These are phyloP conservation scores for Ditylenchus weischeri DNA, from an alignment of 2,888 invertebrate species.

Conservation along the genomic window DNA sequence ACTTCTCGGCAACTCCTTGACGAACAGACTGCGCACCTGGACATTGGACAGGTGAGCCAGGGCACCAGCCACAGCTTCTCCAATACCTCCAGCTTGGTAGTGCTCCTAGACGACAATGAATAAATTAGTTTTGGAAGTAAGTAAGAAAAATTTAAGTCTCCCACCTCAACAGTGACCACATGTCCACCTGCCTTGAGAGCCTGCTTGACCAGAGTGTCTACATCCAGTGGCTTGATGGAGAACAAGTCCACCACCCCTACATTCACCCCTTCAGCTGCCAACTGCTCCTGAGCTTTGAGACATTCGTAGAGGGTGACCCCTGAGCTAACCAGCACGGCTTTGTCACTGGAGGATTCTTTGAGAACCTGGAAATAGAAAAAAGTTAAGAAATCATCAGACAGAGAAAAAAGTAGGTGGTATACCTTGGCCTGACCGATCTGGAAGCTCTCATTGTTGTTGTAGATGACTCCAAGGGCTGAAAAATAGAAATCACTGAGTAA, in stretches of 20 bases:
- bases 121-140: no score
- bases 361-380: conserved; percentile 66
- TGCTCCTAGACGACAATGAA: conserved; percentile 68
- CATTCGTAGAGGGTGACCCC: conserved; percentile 91
- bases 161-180: conserved; percentile 79
- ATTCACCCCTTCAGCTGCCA: conserved; percentile 63
- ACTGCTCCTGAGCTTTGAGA: conserved; percentile 71
- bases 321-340: conserved; percentile 82
- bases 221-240: conserved; percentile 83
- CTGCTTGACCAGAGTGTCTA: conserved; percentile 71
- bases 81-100: conserved; percentile 88
- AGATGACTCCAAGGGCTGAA: conserved; percentile 75
- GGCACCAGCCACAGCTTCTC: conserved; percentile 73
- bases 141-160: no score
- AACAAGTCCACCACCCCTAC: conserved; percentile 81
- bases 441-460: conserved; percentile 79
- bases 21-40: conserved; percentile 67
- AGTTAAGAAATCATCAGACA: not conserved
- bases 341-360: conserved; percentile 73
- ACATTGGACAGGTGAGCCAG: conserved; percentile 37
- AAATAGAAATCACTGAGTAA: no score
- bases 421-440: conserved; percentile 68
- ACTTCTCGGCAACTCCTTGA: conserved; percentile 78
- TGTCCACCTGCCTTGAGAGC: conserved; percentile 64
- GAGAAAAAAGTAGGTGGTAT: not conserved